Evolutionary conservation across 2,888 invertebrate genomes (phyloP).

Genomic region (Crioceris asparagi): DNA sequence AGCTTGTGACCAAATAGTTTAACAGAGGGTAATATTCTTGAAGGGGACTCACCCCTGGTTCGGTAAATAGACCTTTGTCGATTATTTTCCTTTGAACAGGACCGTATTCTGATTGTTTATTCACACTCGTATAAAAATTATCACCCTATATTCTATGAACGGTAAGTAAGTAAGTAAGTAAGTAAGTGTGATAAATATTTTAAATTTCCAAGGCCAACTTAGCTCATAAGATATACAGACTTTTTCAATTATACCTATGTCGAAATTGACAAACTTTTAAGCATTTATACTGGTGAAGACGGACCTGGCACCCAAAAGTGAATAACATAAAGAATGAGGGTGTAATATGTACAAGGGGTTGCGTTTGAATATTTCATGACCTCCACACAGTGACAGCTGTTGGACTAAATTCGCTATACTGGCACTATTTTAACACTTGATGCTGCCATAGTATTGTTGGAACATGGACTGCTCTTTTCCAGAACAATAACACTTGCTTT

Average conservation of each 20-base stretch:
- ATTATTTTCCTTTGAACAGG: neutral
- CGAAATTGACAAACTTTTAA: no score
- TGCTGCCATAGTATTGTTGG: neutral
- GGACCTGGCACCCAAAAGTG: no score
- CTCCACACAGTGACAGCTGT: slow-evolving; percentile 29
- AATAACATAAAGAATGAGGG: slow-evolving; percentile 30
- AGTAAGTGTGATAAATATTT: no score
- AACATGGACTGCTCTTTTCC: no score
- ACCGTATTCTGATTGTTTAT: slow-evolving; percentile 21
- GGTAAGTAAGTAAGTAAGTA: no score
- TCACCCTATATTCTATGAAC: neutral
- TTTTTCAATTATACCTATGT: no score
- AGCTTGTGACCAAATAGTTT: slow-evolving; percentile 33
- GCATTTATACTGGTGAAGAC: no score
- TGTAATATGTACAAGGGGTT: slow-evolving; percentile 31
- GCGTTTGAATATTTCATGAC: slow-evolving; percentile 32
- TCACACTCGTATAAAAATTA: slow-evolving; percentile 17
- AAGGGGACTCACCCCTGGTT: slow-evolving; percentile 20
- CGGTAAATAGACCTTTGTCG: slow-evolving; percentile 23
- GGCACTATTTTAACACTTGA: slow-evolving; percentile 25
- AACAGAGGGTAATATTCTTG: slow-evolving; percentile 23
- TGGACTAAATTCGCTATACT: slow-evolving; percentile 27
- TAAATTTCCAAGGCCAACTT: no score
- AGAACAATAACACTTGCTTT: no score
- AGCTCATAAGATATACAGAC: no score